Conservation (phyloP, 2,888 invertebrate species). For the Chrysomela aeneicollis region DNA sequence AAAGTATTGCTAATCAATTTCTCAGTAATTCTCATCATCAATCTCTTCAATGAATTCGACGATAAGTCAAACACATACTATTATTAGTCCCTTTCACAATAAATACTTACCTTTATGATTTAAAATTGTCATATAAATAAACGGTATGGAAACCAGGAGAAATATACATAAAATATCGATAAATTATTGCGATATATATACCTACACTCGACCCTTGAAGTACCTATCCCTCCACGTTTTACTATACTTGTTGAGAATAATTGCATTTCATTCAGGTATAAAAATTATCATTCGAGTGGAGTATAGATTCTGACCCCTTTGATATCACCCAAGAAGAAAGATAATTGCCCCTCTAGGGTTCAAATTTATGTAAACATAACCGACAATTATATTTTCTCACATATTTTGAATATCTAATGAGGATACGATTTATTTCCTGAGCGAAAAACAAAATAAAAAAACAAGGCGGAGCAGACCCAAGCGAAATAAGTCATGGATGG, state of each 20-base stretch:
- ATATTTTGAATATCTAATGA: background rate
- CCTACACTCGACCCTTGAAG: background rate
- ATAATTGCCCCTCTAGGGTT: background rate
- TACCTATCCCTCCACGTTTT: background rate
- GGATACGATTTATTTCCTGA: too few species aligned
- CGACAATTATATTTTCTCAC: background rate
- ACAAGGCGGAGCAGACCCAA: too few species aligned
- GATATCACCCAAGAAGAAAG: background rate
- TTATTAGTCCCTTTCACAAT: background rate
- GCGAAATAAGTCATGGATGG: too few species aligned
- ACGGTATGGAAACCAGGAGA: background rate
- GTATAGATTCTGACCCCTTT: background rate
- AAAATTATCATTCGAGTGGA: background rate
- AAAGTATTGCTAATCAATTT: too few species aligned
- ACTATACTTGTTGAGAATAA: constrained; percentile 7
- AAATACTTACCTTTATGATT: background rate
- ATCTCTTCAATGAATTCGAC: background rate
- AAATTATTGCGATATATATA: background rate
- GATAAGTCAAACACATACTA: background rate
- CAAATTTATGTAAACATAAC: constrained; percentile 2
- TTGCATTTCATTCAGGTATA: background rate
- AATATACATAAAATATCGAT: background rate
- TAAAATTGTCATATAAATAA: background rate
- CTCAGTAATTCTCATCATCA: too few species aligned
- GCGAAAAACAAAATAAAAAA: background rate